Base-by-base conservation (phyloP, 2,797 vertebrate genomes). In the Fundulus diaphanus region DNA sequence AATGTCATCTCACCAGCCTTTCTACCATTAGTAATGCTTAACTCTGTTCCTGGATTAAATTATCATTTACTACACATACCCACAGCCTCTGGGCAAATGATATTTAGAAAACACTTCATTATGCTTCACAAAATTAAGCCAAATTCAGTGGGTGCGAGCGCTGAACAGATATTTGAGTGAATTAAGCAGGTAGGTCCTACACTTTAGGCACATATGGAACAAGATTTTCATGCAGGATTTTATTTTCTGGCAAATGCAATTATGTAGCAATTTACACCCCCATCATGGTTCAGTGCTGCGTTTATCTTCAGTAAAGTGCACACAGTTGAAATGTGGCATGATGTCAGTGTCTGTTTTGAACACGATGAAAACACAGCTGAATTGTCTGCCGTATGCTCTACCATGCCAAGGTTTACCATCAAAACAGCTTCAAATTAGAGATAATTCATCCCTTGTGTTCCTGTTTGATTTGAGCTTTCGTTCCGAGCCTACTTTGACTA, bases 341-440 rank as follows among this genome's bases (percentile, higher is more conserved):
- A 76, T 82, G 74, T 90, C 88, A 75, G 83, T 88, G 85, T 83
- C 75, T 75, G 77, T 93, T 94, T 90, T 87, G 89, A 91, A 93
- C 81, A 82, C 85, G 78, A 90, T 92, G 81, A 90, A 90, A 93
- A 89, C 81, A 90, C 70, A 66, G 79, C 68, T 84, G 84, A 92
- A 91, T 85, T 80, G 82, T 88, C 81, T 85, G 85, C 94, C 94
- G 94, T 93, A 94, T 95, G 95, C 88, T 93, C 73, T 46, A 46
- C 68, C 46, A 5, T 85, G 84, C 84, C 90, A 82, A 87, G 87
- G 85, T 87, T 86, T 84, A 78, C 77, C 65, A 85, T 89, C 84
- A 85, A 85, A 88, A 89, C 80, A 76, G 76, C 79, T 87, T 75
- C 31, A 78, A 84, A 92, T 88, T 77, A 90, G 82, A 85, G 73